Conservation (phyloP, 2,888 invertebrate species). For the Mesopsocus fuscifrons region DNA sequence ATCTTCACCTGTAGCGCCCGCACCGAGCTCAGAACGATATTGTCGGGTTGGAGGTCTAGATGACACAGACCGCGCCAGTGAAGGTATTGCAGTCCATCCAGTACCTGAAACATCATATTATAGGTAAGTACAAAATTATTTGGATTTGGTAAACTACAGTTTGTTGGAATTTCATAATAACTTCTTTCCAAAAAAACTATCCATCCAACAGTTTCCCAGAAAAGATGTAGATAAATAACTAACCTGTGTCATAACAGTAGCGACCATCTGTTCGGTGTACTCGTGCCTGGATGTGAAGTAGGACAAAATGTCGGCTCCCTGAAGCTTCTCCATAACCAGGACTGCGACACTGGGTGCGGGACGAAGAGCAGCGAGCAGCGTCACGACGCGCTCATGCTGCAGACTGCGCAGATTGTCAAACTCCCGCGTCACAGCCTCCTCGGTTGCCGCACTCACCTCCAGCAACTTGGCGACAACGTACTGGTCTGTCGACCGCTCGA, state of each 20-base stretch:
- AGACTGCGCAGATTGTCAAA: slow-evolving; percentile 65
- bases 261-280: slow-evolving; percentile 84
- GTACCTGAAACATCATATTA: slow-evolving; percentile 27
- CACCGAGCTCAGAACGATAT: slow-evolving; percentile 78
- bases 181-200: too few species aligned
- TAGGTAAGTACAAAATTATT: neutral
- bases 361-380: slow-evolving; percentile 32
- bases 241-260: slow-evolving; percentile 67
- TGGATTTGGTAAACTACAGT: too few species aligned
- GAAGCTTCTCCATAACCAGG: slow-evolving; percentile 61
- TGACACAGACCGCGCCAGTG: slow-evolving; percentile 87
- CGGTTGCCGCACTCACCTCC: slow-evolving; percentile 43
- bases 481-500: slow-evolving; percentile 52
- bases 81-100: slow-evolving; percentile 82
- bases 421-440: slow-evolving; percentile 51
- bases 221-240: too few species aligned
- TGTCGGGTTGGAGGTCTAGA: slow-evolving; percentile 83
- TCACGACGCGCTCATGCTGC: slow-evolving; percentile 74
- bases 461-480: slow-evolving; percentile 72
- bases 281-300: slow-evolving; percentile 76
- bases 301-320: slow-evolving; percentile 80
- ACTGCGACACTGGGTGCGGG: slow-evolving; percentile 33
- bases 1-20: slow-evolving; percentile 74
- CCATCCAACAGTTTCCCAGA: too few species aligned
- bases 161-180: too few species aligned